A percentile compares a stretch with the other conserved stretches of the same genome.
Evolutionary conservation across 64 coral and sea anemone genomes (phyloP).

Genomic region (Anthopleura sola): DNA sequence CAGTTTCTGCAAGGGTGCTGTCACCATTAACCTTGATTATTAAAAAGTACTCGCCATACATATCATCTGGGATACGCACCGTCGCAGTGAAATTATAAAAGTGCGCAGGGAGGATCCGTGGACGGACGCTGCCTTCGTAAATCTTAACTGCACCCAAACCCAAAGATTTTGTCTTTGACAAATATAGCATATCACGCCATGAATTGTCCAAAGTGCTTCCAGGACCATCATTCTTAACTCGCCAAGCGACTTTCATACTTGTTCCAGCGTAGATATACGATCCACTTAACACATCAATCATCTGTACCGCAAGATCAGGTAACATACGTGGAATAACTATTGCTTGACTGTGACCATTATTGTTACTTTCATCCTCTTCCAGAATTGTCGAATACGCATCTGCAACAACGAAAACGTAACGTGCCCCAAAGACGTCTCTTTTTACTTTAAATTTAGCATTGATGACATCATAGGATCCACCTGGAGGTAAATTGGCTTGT

Average conservation of each 20-base stretch:
- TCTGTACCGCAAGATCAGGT: constrained; percentile 51
- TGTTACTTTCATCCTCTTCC: constrained; percentile 46
- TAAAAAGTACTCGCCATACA: constrained; percentile 43
- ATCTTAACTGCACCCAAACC: constrained; percentile 9
- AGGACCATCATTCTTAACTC: constrained; percentile 55
- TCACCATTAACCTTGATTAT: constrained; percentile 58
- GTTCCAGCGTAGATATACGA: constrained; percentile 24
- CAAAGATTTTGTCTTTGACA: constrained; percentile 31
- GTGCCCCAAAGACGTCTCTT: constrained; percentile 32
- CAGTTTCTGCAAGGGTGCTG: constrained; percentile 16
- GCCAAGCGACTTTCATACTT: constrained; percentile 37
- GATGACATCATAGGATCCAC: constrained; percentile 19
- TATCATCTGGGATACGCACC: constrained; percentile 19
- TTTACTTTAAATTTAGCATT: constrained; percentile 22
- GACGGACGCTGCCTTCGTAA: neutral
- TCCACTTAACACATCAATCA: constrained; percentile 20
- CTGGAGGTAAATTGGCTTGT: constrained; percentile 34
- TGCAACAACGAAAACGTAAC: constrained; percentile 50
- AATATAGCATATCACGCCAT: constrained; percentile 63
- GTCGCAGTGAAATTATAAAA: constrained; percentile 41
- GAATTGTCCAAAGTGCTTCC: constrained; percentile 38
- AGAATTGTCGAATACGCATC: constrained; percentile 47
- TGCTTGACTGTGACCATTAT: constrained; percentile 19
- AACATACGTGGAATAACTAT: constrained; percentile 41
- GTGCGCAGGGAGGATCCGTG: neutral